phyloP scores from a whole-genome alignment of 1,140 invertebrate genomes.

The Cylas formicarius region DNA sequence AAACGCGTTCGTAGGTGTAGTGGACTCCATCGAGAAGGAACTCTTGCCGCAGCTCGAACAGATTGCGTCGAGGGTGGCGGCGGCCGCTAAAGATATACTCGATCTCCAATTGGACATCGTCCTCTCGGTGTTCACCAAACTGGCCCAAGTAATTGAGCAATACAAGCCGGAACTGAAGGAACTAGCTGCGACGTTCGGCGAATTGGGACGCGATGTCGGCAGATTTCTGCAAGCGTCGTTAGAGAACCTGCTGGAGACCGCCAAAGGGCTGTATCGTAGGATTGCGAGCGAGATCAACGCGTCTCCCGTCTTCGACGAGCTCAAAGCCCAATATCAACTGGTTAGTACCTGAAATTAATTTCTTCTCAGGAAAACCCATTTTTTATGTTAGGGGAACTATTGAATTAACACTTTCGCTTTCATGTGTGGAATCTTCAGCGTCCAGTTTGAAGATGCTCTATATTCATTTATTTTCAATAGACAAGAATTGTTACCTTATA shows the following conservation, averaged over 20 bases:
- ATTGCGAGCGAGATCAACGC: constrained; percentile 48
- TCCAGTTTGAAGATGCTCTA: no score
- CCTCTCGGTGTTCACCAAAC: constrained; percentile 46
- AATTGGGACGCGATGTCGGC: constrained; percentile 43
- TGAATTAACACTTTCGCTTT: no score
- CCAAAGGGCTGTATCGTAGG: constrained; percentile 43
- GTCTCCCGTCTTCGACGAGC: constrained; percentile 48
- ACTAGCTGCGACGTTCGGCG: constrained; percentile 44
- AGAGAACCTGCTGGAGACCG: constrained; percentile 43
- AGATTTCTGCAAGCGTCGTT: constrained; percentile 45
- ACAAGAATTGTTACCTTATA: no score
- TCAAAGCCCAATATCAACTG: constrained; percentile 40
- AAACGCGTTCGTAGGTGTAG: constrained; percentile 41
- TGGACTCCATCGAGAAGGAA: constrained; percentile 46
- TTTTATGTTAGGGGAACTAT: neutral
- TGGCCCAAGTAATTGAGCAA: constrained; percentile 49
- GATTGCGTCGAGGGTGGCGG: constrained; percentile 45
- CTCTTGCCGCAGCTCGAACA: constrained; percentile 52
- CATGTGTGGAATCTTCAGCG: no score
- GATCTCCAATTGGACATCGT: constrained; percentile 45
- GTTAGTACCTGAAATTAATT: constrained; percentile 19
- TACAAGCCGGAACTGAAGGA: constrained; percentile 61
- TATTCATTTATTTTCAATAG: no score
- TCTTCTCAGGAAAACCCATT: neutral
- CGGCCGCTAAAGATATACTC: constrained; percentile 41